phyloP scores from a whole-genome alignment of 2,888 invertebrate genomes.

The Eledona agricola region DNA sequence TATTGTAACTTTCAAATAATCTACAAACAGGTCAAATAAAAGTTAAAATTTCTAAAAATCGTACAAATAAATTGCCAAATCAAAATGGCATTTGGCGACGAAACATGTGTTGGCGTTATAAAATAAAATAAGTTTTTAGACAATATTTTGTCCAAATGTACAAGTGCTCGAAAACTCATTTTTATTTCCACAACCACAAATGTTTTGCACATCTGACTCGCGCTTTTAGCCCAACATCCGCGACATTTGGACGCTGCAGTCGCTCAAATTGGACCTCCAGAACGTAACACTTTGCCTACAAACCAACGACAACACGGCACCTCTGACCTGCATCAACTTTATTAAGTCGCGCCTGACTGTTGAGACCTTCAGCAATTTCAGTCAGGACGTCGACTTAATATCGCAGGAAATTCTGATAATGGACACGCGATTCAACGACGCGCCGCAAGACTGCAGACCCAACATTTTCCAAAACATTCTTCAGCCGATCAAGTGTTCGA shows the following conservation, averaged over 20 bases:
- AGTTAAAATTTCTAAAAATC: no score
- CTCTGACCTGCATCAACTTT: conserved; percentile 89
- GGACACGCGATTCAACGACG: conserved; percentile 67
- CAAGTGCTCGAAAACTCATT: no score
- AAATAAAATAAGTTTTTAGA: no score
- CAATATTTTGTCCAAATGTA: no score
- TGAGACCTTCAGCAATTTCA: conserved; percentile 86
- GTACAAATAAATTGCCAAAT: no score
- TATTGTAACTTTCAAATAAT: no score
- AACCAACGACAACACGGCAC: conserved; percentile 67
- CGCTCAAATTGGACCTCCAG: conserved; percentile 82
- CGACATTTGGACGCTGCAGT: conserved; percentile 81
- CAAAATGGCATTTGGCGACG: no score
- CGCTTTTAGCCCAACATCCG: conserved; percentile 51
- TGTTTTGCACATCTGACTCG: conserved; percentile 10
- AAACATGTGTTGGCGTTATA: no score
- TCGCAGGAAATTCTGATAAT: conserved; percentile 88
- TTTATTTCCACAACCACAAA: no score
- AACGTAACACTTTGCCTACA: conserved; percentile 84
- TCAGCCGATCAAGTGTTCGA: conserved; percentile 67
- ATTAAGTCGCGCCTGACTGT: conserved; percentile 87
- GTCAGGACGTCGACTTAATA: conserved; percentile 91
- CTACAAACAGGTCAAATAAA: no score
- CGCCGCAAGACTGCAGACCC: conserved; percentile 71
- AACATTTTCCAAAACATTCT: conserved; percentile 92